Base-by-base conservation (phyloP, 2,888 invertebrate genomes). In the Athrips mouffetella region DNA sequence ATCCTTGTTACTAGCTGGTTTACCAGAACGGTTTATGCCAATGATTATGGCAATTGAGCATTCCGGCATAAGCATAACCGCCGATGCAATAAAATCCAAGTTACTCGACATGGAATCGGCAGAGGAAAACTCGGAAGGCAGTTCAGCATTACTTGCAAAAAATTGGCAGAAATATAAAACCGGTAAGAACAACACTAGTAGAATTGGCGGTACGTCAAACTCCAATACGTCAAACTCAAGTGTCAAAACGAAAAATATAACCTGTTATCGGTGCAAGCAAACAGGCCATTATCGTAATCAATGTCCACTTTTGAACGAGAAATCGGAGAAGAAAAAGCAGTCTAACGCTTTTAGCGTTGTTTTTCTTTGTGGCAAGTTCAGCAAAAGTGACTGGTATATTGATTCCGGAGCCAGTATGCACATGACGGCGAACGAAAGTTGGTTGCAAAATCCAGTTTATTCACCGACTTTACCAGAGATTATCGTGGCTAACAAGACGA, bases 331-430 rank as follows among this genome's bases (percentile, higher is more conserved):
- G n/a, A n/a, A n/a, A n/a, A n/a, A n/a, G n/a, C n/a, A n/a, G n/a
- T n/a, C n/a, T 1, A 13, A 33, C 31, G 13, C 4, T 23, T 20
- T 53, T n/a, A n/a, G n/a, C n/a, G n/a, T n/a, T n/a, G n/a, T n/a
- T n/a, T n/a, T n/a, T n/a, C n/a, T n/a, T n/a, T n/a, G n/a, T n/a
- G n/a, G n/a, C n/a, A n/a, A n/a, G n/a, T n/a, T n/a, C n/a, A n/a
- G n/a, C n/a, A n/a, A n/a, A n/a, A n/a, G n/a, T n/a, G n/a, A n/a
- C n/a, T n/a, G n/a, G n/a, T n/a, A n/a, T n/a, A n/a, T n/a, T 10
- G 53, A 53, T 21, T 53, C 53, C 0, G 59, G 56, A 1, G 59
- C 59, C 4, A 57, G 55, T 25, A 41, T 35, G 7, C 55, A 59
- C 16, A 50, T 54, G 57, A 53, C 52, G 3, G 13, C 51, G 30